phyloP scores from a whole-genome alignment of 2,113 vertebrate genomes.

The Muscicapa adusta region DNA sequence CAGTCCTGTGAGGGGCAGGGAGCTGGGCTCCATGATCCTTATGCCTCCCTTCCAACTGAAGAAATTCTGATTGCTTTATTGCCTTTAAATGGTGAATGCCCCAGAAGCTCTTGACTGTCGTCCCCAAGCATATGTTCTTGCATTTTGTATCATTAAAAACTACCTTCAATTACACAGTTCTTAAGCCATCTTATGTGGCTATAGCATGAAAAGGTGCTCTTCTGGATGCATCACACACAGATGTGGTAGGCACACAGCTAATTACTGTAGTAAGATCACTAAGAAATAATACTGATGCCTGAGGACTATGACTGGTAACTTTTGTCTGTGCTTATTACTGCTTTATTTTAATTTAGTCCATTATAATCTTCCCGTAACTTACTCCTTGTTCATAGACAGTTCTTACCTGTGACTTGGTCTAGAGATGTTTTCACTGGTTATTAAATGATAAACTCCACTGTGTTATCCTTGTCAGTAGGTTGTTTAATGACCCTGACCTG shows the following conservation, averaged over 20 bases:
- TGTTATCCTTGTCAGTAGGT: neutral
- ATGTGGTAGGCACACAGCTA: neutral
- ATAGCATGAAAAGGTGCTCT: neutral
- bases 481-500: neutral
- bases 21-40: neutral
- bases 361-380: neutral
- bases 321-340: neutral
- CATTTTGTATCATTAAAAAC: neutral
- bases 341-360: neutral
- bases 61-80: neutral
- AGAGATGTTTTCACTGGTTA: neutral
- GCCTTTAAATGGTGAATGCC: neutral
- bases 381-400: neutral
- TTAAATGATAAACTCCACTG: neutral
- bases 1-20: neutral
- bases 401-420: neutral
- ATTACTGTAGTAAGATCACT: neutral
- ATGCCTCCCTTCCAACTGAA: neutral
- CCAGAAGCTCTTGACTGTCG: neutral
- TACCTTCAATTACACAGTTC: neutral
- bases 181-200: neutral
- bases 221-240: neutral
- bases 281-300: neutral
- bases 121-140: neutral
- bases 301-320: neutral